Conservation (phyloP, 2,797 vertebrate genomes). For the Benthosema pterotum region DNA sequence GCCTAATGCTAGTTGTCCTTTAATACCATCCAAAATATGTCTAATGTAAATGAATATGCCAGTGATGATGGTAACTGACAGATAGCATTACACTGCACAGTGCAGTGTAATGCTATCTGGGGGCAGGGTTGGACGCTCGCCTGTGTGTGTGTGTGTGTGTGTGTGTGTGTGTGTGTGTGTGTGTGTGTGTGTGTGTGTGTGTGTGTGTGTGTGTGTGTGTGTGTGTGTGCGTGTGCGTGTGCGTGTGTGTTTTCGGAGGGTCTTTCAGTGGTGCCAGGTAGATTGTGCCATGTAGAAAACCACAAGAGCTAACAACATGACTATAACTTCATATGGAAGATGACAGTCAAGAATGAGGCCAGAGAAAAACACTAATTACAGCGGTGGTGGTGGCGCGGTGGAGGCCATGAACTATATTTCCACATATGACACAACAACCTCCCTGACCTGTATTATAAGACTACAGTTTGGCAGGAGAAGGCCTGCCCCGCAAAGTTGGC, state of each 20-base stretch:
- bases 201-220: too few species aligned
- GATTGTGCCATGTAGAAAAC: background rate
- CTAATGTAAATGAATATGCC: background rate
- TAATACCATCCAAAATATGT: background rate
- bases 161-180: too few species aligned
- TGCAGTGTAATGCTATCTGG: conserved; percentile 4
- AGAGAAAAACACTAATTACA: conserved; percentile 11
- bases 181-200: too few species aligned
- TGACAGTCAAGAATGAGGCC: background rate
- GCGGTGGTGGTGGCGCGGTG: conserved; percentile 27
- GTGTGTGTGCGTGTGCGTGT: too few species aligned
- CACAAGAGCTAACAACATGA: background rate
- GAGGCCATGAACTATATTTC: conserved; percentile 36
- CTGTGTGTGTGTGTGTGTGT: background rate
- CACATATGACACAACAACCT: conserved; percentile 48
- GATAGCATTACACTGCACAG: too few species aligned
- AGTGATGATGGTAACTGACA: background rate
- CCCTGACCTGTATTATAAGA: conserved; percentile 62
- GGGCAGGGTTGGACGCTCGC: conserved; percentile 5
- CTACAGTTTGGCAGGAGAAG: conserved; percentile 56
- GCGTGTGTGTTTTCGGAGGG: conserved; percentile 12
- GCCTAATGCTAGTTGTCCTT: background rate
- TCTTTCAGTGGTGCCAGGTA: conserved; percentile 19
- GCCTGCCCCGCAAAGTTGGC: conserved; percentile 68
- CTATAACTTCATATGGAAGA: background rate